Evolutionary conservation across 2,888 invertebrate genomes (phyloP), one percentile per base, ranked within the genome.

Genomic region (Gymnocheta viridis): DNA sequence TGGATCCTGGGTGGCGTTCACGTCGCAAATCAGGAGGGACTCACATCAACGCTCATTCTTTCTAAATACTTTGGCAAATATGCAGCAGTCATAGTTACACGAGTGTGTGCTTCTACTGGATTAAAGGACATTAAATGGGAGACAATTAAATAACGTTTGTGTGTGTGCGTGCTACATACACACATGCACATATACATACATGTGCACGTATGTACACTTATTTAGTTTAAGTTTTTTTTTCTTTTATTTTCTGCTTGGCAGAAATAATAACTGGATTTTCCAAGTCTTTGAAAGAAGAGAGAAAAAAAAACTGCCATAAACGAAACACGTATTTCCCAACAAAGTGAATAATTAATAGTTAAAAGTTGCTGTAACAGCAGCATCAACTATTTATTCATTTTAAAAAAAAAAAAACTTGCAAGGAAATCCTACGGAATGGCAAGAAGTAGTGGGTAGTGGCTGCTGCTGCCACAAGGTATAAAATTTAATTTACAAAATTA

Each of bases 291-390:
- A 9, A 41, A 19, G n/a, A 35, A n/a, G n/a, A 32, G 10, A 17
- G 9, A 70, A 19, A 12, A 35, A 54, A 54, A 24, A 3, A 24
- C 7, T 7, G 14, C 51, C n/a, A n/a, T n/a, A 44, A 56, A 29
- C 56, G 14, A 41, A 32, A 54, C 32, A 76, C 35, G 62, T 58
- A 56, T n/a, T 44, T 49, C n/a, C 4, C 38, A 49, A 51, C 27
- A 72, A 66, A 27, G 35, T 76, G 70, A 74, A 76, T 80, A 76
- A 83, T 83, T 80, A 83, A 83, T 83, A 44, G 19, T 44, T 49
- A 44, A 74, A 70, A 54, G 56, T 67, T 77, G 66, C 77, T 66
- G 35, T 70, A 58, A 73, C 58, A 67, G 35, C 60, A 35, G 19
- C 49, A 35, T 22, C 29, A 49, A 51, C 51, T 58, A 67, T 73